phyloP scores from a whole-genome alignment of 1,140 invertebrate genomes.

The Cherax destructor region DNA sequence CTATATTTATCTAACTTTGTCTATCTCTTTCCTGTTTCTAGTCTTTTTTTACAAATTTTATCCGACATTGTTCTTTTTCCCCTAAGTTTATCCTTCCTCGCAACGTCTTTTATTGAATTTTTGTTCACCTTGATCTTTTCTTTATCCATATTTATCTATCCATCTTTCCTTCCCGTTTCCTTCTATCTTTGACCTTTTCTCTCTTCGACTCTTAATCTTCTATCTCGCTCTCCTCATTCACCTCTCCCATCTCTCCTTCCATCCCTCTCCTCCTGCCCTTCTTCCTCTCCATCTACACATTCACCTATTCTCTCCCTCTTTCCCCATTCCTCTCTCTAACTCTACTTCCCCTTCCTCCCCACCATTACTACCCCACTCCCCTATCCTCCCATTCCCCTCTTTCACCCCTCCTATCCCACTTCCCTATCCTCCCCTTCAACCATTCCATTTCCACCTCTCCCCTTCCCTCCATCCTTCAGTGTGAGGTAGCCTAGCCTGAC shows the following conservation, averaged over 20 bases:
- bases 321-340: not conserved
- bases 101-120: not conserved
- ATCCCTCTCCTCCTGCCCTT: not conserved
- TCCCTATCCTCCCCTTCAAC: not conserved
- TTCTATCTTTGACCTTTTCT: not conserved
- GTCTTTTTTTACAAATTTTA: no score
- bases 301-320: not conserved
- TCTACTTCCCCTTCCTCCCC: not conserved
- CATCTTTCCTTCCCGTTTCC: not conserved
- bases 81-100: no score
- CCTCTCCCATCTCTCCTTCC: conserved; percentile 2
- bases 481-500: conserved; percentile 47
- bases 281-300: not conserved
- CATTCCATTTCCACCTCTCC: not conserved
- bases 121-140: not conserved
- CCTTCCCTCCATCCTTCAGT: not conserved
- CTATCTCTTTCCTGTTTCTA: no score
- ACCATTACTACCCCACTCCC: not conserved
- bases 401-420: not conserved
- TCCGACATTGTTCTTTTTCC: no score
- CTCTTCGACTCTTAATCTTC: not conserved
- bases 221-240: not conserved
- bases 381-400: not conserved
- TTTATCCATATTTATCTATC: not conserved
- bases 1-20: no score